Conservation (phyloP, 2,888 invertebrate species). For the Dynastes grantii region DNA sequence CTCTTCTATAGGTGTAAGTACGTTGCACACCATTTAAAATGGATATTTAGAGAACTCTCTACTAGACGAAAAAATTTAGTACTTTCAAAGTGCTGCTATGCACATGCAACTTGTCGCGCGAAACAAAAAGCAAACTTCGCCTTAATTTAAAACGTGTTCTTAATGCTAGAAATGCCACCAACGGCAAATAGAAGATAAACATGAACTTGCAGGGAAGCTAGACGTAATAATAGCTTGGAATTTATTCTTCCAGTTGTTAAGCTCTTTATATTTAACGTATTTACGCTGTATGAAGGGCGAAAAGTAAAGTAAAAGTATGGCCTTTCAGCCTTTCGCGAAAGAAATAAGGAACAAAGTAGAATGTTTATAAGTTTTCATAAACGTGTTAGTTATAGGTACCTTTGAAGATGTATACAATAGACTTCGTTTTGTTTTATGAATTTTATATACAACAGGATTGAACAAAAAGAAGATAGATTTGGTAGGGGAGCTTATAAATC, state of each 20-base stretch:
- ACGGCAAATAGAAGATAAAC: conserved; percentile 24
- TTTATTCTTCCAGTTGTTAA: not conserved
- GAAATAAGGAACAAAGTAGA: too few relatives aligned
- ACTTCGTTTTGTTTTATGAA: not conserved
- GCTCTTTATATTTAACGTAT: not conserved
- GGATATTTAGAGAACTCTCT: conserved; percentile 39
- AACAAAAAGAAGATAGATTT: too few relatives aligned
- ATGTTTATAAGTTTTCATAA: too few relatives aligned
- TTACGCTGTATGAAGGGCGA: not conserved
- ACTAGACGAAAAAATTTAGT: conserved; percentile 19
- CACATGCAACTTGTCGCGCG: conserved; percentile 11
- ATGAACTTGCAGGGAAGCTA: conserved; percentile 11
- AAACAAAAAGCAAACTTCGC: conserved; percentile 29
- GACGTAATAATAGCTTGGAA: not conserved
- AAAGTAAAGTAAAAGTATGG: too few relatives aligned
- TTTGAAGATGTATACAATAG: not conserved
- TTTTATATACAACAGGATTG: too few relatives aligned
- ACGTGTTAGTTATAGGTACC: too few relatives aligned
- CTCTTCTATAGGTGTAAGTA: conserved; percentile 15
- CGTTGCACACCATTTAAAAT: conserved; percentile 27
- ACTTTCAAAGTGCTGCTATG: conserved; percentile 15
- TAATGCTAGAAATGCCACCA: conserved; percentile 30
- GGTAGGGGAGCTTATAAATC: too few relatives aligned
- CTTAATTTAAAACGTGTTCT: conserved; percentile 34
- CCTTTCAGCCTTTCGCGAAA: too few relatives aligned